Conservation (phyloP, 1,140 invertebrate genomes). For the Drosophila subpulchrella region DNA sequence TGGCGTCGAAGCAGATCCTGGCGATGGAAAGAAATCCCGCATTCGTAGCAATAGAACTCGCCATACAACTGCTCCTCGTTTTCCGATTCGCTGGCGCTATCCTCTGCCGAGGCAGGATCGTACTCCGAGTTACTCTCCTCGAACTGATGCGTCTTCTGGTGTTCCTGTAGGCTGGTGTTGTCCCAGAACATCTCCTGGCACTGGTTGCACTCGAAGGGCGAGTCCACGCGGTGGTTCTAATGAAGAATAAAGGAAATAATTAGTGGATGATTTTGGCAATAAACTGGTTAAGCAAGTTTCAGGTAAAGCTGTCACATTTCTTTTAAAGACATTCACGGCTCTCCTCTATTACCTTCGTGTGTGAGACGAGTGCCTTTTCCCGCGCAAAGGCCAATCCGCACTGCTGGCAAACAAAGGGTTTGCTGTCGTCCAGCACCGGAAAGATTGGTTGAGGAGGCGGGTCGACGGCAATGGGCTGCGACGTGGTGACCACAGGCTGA, state of each 20-base stretch:
- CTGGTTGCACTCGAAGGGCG: slow-evolving; percentile 90
- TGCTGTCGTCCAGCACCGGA: slow-evolving; percentile 89
- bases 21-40: slow-evolving; percentile 90
- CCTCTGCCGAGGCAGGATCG: slow-evolving; percentile 83
- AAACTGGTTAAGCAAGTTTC: slow-evolving; percentile 1
- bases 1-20: slow-evolving; percentile 90
- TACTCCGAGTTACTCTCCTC: slow-evolving; percentile 84
- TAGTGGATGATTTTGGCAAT: background rate
- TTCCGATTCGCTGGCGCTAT: slow-evolving; percentile 85
- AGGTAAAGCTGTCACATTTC: background rate
- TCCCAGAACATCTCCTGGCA: slow-evolving; percentile 93
- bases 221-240: slow-evolving; percentile 90
- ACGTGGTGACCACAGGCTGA: slow-evolving; percentile 10
- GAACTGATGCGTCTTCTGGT: slow-evolving; percentile 87
- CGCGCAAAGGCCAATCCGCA: slow-evolving; percentile 92
- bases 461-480: slow-evolving; percentile 24
- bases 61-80: slow-evolving; percentile 88
- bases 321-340: background rate
- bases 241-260: slow-evolving; percentile 17
- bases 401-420: slow-evolving; percentile 92
- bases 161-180: slow-evolving; percentile 87
- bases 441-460: slow-evolving; percentile 50
- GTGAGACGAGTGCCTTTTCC: slow-evolving; percentile 91
- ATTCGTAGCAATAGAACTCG: slow-evolving; percentile 90
- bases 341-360: slow-evolving; percentile 85